Evolutionary conservation across 64 coral and sea anemone genomes (phyloP), one percentile per base, ranked within the genome.

Genomic region (Anthopleura sola): DNA sequence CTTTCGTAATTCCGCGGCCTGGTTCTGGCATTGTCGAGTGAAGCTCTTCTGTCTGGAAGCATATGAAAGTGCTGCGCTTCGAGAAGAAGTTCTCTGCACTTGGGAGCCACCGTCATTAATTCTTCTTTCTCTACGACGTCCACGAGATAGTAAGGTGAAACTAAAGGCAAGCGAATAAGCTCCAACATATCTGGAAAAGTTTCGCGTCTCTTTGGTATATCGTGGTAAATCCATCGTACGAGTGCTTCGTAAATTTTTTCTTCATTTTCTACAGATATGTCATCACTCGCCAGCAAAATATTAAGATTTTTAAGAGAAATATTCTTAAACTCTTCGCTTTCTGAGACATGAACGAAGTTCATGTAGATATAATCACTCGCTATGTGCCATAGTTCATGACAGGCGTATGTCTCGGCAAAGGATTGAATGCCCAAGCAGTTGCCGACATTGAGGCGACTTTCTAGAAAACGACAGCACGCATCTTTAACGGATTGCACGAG

Each of bases 31-130:
- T 74, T 95, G 54, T 95, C 93, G 32, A 99, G 81, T 33, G 88
- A 82, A 28, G 90, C 81, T 6, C 97, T 87, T 64, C 97, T 81
- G 75, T 99, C 97, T 55, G 97, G 97, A 60, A 99, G 88, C 97
- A 99, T 95, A 49, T 99, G 97, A 86, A 92, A 99, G 79, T 95
- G 93, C 74, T 99, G 97, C n/a, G 97, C 97, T 87, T 99, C 97
- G 37, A 90, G 87, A 34, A 99, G 87, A 13, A 99, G 78, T 50
- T 94, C 90, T 87, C 85, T 88, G 31, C 97, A 99, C 13, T 88
- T 82, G 17, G 90, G 87, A 2, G 92, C 83, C 32, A 86, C 24
- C 37, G 91, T 86, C 3, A 99, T 87, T 2, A 99, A 87, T 87
- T 89, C 93, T 60, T 99, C 97, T 87, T 95, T 92, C 44, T 99